Base-by-base conservation (phyloP, 2,113 vertebrate genomes). In the Tetrao urogallus region DNA sequence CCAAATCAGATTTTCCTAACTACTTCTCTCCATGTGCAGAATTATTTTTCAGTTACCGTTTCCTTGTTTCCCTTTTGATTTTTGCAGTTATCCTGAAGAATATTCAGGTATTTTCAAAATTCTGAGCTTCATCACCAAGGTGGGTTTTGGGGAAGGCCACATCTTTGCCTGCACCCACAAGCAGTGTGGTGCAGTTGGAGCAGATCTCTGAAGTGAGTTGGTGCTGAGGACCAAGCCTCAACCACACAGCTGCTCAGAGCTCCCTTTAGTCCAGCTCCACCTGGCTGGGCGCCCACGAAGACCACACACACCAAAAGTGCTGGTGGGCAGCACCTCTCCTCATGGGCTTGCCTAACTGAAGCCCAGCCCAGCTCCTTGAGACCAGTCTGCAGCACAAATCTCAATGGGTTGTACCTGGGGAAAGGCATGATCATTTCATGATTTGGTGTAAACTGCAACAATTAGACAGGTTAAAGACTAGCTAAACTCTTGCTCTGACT, bases 1-100 rank as follows among this genome's bases (percentile, higher is more conserved):
- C 60, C 64, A 93, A 96, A 86, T 6, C 92, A 95, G 69, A 95
- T 90, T 91, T 93, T 95, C 50, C 56, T 70, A 95, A 50, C 63
- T 86, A 50, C 58, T 86, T 83, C 38, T 25, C 34, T 77, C 57
- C 54, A 14, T 54, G 50, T 80, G 36, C n/a, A 91, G 67, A 63
- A 82, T 80, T 92, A 83, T 13, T 34, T 57, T 73, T 85, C 11
- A 43, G 58, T 65, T 94, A 66, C 85, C 87, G 54, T 85, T 93
- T 88, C 50, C 52, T 66, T 91, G 30, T 42, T 86, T 88, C 91
- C 16, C 14, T 66, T 24, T 63, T 45, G 36, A 28, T 76, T 17
- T 60, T 56, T 27, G 30, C 34, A 71, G 73, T 64, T 1, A 0
- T n/a, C 80, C 25, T 0, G 19, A 90, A 50, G 50, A 90, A 88